Percentiles rank a stretch among this genome's conserved stretches.
Conservation (phyloP, 2,113 vertebrate genomes). For the Daboia siamensis region DNA sequence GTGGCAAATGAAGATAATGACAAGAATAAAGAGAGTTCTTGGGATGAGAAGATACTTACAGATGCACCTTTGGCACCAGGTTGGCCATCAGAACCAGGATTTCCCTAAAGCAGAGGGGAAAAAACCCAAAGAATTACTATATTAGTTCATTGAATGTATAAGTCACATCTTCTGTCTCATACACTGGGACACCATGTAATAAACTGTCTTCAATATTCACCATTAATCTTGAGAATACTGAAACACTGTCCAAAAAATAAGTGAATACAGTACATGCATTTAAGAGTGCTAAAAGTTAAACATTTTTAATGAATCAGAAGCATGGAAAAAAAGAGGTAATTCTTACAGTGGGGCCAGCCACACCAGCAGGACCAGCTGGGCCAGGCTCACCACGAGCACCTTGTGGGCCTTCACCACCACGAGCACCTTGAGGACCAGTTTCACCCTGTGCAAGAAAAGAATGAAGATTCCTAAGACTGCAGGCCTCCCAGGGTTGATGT, state of each 20-base stretch:
- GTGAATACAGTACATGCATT: background rate
- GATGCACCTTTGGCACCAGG: constrained; percentile 86
- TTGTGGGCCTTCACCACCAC: constrained; percentile 91
- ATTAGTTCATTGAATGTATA: background rate
- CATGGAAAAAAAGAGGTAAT: constrained; percentile 27
- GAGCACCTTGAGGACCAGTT: constrained; percentile 82
- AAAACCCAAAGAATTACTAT: background rate
- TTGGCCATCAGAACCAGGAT: constrained; percentile 85
- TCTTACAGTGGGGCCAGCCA: constrained; percentile 88
- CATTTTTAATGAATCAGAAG: accelerated
- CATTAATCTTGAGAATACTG: background rate
- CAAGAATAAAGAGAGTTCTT: accelerated
- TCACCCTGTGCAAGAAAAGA: constrained; percentile 80
- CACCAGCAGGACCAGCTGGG: constrained; percentile 88
- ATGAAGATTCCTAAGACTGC: background rate
- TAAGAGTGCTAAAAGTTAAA: background rate
- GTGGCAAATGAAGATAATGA: accelerated
- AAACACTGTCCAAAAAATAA: background rate
- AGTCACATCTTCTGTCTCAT: background rate
- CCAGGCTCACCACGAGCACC: constrained; percentile 93
- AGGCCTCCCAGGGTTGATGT: background rate
- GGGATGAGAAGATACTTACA: constrained; percentile 73
- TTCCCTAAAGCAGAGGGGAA: constrained; percentile 74
- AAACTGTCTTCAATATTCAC: background rate
- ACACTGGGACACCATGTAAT: background rate